Base-by-base conservation (phyloP, 1,140 invertebrate species). In the Cephus cinctus region DNA sequence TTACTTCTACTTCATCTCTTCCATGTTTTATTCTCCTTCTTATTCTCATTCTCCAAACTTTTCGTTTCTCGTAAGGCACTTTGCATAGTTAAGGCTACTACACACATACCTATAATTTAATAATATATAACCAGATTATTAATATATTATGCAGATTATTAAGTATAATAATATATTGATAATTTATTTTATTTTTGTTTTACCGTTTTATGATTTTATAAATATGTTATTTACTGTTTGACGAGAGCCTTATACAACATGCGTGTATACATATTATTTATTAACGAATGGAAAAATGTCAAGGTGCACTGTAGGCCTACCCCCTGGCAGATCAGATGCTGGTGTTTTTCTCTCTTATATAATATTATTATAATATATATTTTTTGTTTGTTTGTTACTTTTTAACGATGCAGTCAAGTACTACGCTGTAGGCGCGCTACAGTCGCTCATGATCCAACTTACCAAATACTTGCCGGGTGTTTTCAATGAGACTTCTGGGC, bases 161-260 rank as follows among this genome's bases (percentile, higher is more conserved):
- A 63, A 63, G 59, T 62, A 73, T 68, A 63, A 63, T 69, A 73
- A 73, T 76, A 75, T 76, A 73, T 73, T 66, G 59, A 72, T 74
- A 67, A 70, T 69, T 70, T 70, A 69, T 73, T 76, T 69, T 73
- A 73, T 75, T 76, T 73, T 54, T 73, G 70, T 76, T 73, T 76
- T 75, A 73, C 71, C 65, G 71, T 76, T 76, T 76, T 75, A 73
- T 72, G 67, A 75, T 75, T 75, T 75, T 76, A 75, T 70, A 67
- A 70, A 73, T 64, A 69, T 71, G 69, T 75, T 76, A 71, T 74
- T 73, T 57, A 67, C 66, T 75, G 69, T 70, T 74, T 72, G 50
- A 61, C 52, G 61, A 66, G 62, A 63, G 60, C 11, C 58, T 60
- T 62, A 57, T 52, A 43, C 20, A 31, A 18, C 50, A 59, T 50